Conservation (phyloP, 2,113 vertebrate genomes). For the Sylvia atricapilla region DNA sequence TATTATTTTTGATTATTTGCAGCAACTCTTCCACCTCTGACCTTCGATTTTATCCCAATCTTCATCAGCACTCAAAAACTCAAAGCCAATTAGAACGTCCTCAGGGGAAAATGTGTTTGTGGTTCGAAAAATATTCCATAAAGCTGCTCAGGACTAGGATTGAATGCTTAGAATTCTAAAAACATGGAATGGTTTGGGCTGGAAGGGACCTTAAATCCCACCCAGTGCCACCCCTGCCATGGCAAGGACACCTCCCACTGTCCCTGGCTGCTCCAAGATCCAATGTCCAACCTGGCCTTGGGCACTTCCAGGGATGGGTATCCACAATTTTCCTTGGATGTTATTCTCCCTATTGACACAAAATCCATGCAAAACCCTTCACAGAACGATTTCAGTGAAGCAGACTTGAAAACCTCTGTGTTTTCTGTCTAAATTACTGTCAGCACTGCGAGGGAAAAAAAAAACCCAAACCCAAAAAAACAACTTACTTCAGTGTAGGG, state of each 20-base stretch:
- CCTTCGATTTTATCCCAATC: not conserved
- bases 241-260: not conserved
- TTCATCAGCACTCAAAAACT: not conserved
- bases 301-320: not conserved
- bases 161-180: not conserved
- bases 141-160: not conserved
- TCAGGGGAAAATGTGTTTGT: not conserved
- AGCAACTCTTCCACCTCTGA: not conserved
- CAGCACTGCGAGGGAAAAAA: not conserved
- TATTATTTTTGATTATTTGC: not conserved
- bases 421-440: not conserved
- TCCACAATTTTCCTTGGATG: not conserved
- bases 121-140: not conserved
- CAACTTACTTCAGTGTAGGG: not conserved
- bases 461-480: not conserved
- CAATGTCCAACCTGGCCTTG: not conserved
- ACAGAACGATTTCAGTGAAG: not conserved
- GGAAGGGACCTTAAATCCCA: not conserved
- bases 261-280: not conserved
- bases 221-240: not conserved
- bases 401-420: not conserved
- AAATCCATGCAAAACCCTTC: not conserved
- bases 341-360: rapidly evolving
- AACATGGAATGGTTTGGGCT: not conserved
- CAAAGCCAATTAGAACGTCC: not conserved